These are phyloP conservation scores for Calosoma granatense DNA, from an alignment of 1,140 invertebrate genomes.

Conservation along the genomic window DNA sequence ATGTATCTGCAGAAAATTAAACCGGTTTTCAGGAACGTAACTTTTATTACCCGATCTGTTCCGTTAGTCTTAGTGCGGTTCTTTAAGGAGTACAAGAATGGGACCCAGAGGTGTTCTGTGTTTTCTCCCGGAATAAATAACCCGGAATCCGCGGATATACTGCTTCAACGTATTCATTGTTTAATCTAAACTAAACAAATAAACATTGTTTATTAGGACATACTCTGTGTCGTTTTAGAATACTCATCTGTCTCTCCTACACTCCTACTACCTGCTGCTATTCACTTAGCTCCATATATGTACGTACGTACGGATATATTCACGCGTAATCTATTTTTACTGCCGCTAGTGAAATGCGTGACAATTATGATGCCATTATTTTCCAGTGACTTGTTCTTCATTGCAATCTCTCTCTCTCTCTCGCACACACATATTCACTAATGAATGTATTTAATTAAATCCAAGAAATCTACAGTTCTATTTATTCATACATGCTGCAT, in stretches of 20 bases:
- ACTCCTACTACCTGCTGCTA: no score
- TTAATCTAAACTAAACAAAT: constrained; percentile 6
- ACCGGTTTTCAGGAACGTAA: background rate
- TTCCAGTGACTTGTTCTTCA: background rate
- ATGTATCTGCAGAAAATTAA: background rate
- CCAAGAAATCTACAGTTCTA: background rate
- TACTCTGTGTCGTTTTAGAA: no score
- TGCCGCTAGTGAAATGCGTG: background rate
- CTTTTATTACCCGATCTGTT: background rate
- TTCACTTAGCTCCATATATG: no score
- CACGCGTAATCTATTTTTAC: background rate
- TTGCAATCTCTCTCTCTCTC: background rate
- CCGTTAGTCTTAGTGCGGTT: no score
- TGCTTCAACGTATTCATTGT: constrained; percentile 1
- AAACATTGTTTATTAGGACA: background rate
- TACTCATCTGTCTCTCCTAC: no score
- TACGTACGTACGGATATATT: background rate
- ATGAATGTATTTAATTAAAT: no score
- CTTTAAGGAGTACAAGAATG: no score
- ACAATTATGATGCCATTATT: constrained; percentile 5
- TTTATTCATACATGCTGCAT: background rate
- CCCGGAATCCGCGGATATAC: background rate
- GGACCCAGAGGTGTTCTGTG: background rate
- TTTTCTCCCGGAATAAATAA: background rate
- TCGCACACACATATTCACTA: no score